Conservation (phyloP, 2,888 invertebrate species). For the Torymus auratus region DNA sequence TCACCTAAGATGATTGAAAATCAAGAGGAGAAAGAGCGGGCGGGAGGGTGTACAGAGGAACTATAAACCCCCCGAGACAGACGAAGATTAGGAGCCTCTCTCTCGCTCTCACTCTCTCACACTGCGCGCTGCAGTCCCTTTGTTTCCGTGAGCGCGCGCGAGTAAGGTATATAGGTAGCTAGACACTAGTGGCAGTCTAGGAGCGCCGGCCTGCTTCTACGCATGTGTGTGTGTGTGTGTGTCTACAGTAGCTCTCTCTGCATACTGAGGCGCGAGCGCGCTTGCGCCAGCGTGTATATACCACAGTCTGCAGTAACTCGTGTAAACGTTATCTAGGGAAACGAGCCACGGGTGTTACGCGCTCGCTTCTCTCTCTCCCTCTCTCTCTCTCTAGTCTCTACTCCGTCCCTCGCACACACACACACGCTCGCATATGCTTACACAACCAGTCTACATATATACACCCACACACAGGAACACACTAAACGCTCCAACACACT, state of each 20-base stretch:
- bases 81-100: constrained; percentile 43
- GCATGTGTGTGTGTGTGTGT: background rate
- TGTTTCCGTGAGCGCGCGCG: constrained; percentile 23
- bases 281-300: constrained; percentile 1
- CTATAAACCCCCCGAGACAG: constrained; percentile 37
- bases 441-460: too few relatives aligned
- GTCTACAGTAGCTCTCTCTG: too few relatives aligned
- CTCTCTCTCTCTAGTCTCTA: too few relatives aligned
- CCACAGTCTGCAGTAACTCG: constrained; percentile 53
- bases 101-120: too few relatives aligned
- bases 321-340: constrained; percentile 60
- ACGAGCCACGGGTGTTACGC: constrained; percentile 43
- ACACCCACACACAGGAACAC: too few relatives aligned
- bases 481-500: too few relatives aligned
- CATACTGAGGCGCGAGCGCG: background rate
- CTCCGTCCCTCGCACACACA: background rate
- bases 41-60: background rate
- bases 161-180: background rate
- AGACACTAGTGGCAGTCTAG: background rate
- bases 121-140: constrained; percentile 23
- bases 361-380: background rate
- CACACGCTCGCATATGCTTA: background rate
- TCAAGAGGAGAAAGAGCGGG: background rate
- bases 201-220: too few relatives aligned
- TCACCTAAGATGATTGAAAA: constrained; percentile 44